A percentile compares a stretch with the other conserved stretches of the same genome.
Evolutionary conservation across 1,140 invertebrate species (phyloP).

Genomic region (Cecropterus lyciades): DNA sequence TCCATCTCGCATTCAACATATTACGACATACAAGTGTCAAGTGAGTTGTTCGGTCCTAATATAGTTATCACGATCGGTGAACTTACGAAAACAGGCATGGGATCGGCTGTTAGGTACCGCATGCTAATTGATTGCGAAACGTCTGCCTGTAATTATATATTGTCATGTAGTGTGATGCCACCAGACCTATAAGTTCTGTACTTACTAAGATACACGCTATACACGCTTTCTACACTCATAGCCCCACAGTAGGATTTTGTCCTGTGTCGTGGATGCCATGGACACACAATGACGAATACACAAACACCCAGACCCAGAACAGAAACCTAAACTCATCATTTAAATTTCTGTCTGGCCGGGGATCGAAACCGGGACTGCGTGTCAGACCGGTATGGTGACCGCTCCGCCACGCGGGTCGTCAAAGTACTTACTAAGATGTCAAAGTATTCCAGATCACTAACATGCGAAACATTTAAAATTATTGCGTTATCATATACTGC

Average conservation of each 20-base stretch:
- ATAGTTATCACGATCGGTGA: constrained; percentile 57
- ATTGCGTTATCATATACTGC: neutral
- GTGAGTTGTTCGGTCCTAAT: constrained; percentile 52
- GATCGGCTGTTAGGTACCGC: constrained; percentile 46
- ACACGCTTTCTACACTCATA: no score
- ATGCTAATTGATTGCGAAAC: constrained; percentile 57
- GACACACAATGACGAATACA: no score
- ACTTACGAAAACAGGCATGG: constrained; percentile 56
- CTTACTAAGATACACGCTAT: neutral
- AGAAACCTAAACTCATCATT: no score
- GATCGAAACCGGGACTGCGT: no score
- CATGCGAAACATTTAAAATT: neutral
- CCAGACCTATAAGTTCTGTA: neutral
- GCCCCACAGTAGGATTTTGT: no score
- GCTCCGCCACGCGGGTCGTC: no score
- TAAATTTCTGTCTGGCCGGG: no score
- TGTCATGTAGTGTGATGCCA: constrained; percentile 7
- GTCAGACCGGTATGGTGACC: no score
- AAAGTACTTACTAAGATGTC: neutral
- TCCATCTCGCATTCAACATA: constrained; percentile 30
- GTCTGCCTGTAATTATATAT: constrained; percentile 22
- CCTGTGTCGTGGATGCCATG: no score
- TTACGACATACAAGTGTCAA: constrained; percentile 44
- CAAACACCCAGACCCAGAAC: no score
- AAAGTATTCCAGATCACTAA: neutral